Conservation (phyloP, 2,113 vertebrate genomes). For the Polypterus bichir region DNA sequence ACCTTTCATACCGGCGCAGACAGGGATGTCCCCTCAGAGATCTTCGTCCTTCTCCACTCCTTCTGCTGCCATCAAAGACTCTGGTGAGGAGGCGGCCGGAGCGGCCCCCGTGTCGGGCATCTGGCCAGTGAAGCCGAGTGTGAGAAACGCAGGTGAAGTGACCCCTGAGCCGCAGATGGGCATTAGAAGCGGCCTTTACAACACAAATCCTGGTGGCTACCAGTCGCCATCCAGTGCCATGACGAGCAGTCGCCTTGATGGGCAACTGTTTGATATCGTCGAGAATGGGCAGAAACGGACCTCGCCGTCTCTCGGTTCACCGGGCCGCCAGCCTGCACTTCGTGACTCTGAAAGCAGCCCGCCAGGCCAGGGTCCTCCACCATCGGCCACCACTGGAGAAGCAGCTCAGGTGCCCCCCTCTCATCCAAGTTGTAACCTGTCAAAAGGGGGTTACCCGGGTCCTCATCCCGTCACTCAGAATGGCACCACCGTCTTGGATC, state of each 20-base stretch:
- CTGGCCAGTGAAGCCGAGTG: constrained; percentile 15
- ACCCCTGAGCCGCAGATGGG: not conserved
- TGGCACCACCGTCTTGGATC: no score
- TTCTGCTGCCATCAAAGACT: not conserved
- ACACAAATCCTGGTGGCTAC: not conserved
- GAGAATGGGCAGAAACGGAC: not conserved
- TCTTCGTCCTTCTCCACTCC: constrained; percentile 26
- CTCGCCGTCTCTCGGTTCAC: not conserved
- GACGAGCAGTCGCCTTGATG: constrained; percentile 16
- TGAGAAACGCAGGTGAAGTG: constrained; percentile 3
- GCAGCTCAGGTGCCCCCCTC: no score
- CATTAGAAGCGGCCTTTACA: not conserved
- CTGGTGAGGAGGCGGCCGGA: not conserved
- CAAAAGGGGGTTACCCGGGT: not conserved
- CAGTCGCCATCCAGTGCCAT: constrained; percentile 23
- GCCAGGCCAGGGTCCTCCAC: constrained; percentile 11
- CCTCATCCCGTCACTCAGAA: not conserved
- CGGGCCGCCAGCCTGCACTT: constrained; percentile 22
- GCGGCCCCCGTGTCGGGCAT: not conserved
- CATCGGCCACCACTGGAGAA: constrained; percentile 11
- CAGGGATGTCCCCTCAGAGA: constrained; percentile 17
- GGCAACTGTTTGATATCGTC: not conserved
- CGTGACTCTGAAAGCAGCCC: constrained; percentile 12
- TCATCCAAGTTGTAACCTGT: no score
- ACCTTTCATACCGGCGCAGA: constrained; percentile 18